Base-by-base conservation (phyloP, 1,140 invertebrate species). In the Zaprionus africanus region DNA sequence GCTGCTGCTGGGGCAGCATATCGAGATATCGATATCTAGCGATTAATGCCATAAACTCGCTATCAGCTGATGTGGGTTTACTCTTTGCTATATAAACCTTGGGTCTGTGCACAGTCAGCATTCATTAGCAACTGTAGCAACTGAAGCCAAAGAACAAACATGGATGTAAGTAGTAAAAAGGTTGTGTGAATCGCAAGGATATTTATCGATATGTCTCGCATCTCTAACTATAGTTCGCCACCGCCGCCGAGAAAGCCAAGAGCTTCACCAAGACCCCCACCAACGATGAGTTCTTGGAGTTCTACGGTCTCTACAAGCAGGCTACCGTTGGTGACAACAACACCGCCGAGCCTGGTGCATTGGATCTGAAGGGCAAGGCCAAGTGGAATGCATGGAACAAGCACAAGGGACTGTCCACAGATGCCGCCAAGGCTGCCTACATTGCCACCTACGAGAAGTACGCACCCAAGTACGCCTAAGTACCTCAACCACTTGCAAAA, bases 311-410 rank as follows among this genome's bases (percentile, higher is more conserved):
- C 0, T 99, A 94, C 94, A 99, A 99, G 91, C 98, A 99, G 93
- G 97, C 94, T 5, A 96, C 95, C 38, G 93, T 96, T 65, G 97
- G 97, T 12, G 97, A 98, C 86, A 94, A 95, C 74, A 96, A 97
- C 73, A 96, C 95, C 92, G 96, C 93, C 57, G 95, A 96, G 82
- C 98, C 98, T 63, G 97, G 98, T 49, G 95, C 99, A 94, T 92
- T 99, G 31, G 98, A 99, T 93, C 95, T 99, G 69, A 98, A 98
- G 93, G 98, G 97, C 51, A 99, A 99, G 93, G 97, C 98, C 1
- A 99, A 99, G 92, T 99, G 98, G 97, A 96, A 98, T 82, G 95
- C 97, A n/a, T 99, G 98, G 98, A 95, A 95, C 76, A 93, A 83
- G 13, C 96, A 95, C 92, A 98, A 98, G 93, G 97, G 98, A 81